A percentile compares a stretch with the other conserved stretches of the same genome.
phyloP scores from a whole-genome alignment of 2,888 invertebrate genomes.

The Andrena fulva region DNA sequence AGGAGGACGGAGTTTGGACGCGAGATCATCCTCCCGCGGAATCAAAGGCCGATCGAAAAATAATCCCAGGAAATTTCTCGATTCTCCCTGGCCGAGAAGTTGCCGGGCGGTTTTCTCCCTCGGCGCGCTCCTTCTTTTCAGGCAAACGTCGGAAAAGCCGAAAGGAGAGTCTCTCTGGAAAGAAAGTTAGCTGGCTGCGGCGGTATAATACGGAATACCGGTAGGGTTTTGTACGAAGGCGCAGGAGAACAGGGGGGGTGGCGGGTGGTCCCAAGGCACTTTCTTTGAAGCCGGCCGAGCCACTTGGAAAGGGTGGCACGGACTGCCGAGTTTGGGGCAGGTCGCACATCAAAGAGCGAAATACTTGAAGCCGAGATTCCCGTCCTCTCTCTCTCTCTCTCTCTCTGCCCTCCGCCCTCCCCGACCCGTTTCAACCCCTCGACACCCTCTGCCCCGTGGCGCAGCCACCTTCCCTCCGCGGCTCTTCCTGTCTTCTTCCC shows the following conservation, averaged over 20 bases:
- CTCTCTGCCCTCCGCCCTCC: constrained; percentile 32
- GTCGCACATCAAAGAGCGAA: constrained; percentile 83
- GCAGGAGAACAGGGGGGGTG: constrained; percentile 38
- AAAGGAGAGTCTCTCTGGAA: constrained; percentile 49
- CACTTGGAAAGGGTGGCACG: constrained; percentile 71
- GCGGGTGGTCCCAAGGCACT: constrained; percentile 74
- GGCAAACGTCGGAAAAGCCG: constrained; percentile 48
- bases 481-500: constrained; percentile 27
- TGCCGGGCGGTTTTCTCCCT: constrained; percentile 31
- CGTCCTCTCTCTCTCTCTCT: constrained; percentile 45
- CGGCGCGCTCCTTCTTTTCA: constrained; percentile 49
- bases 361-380: constrained; percentile 83
- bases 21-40: not conserved
- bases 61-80: constrained; percentile 40
- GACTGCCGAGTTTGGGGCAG: constrained; percentile 79
- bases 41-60: constrained; percentile 39
- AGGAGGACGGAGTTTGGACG: not conserved
- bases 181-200: constrained; percentile 71
- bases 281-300: constrained; percentile 79
- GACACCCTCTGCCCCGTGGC: constrained; percentile 4
- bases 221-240: constrained; percentile 54
- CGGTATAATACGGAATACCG: constrained; percentile 69
- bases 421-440: constrained; percentile 46
- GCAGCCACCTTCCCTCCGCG: not conserved
- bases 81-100: constrained; percentile 27